Base-by-base conservation (phyloP, 2,888 invertebrate species). In the Biston betularia region DNA sequence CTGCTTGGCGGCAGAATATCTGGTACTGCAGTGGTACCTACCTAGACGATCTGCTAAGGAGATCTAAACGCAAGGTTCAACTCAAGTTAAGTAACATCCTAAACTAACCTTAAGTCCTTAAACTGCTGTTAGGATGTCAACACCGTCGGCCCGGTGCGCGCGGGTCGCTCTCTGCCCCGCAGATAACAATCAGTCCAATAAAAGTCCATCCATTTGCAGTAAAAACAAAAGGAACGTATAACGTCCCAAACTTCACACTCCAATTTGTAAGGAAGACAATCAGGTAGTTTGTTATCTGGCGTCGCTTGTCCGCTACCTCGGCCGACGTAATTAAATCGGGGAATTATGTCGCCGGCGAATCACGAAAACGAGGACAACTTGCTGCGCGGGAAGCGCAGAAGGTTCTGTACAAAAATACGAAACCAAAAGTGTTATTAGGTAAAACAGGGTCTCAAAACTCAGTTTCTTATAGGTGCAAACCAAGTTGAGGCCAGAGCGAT, bases 251-350 rank as follows among this genome's bases (percentile, higher is more conserved):
- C 33, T 56, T 68, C 53, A 67, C 70, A 69, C 70, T 69, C 57
- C 65, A 72, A 72, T 72, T 70, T 64, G 72, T 70, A 24, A 34
- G 34, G 48, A 56, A 54, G 53, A 65, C 65, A 60, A 66, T 59
- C 65, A 48, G 53, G 45, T 50, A 45, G 40, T 53, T 38, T 24
- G 40, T 38, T 24, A n/a, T 60, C 11, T 60, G 24, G 42, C 35
- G 14, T 15, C 54, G 54, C 7, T 40, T 54, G 54, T 54, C 54
- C 54, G 54, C 24, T 54, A 42, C 54, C 54, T n/a, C 44, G 65
- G 46, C 55, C 85, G 54, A 54, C 42, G 54, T 88, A 88, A 90
- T 90, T 89, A 90, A 86, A 87, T 84, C 82, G 85, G 82, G 77
- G 85, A 89, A 84, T 85, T 87, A 90, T 84, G 84, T 85, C 69